Evolutionary conservation across 2,113 vertebrate genomes (phyloP), one percentile per base, ranked within the genome.

Genomic region (Trematomus loennbergii): DNA sequence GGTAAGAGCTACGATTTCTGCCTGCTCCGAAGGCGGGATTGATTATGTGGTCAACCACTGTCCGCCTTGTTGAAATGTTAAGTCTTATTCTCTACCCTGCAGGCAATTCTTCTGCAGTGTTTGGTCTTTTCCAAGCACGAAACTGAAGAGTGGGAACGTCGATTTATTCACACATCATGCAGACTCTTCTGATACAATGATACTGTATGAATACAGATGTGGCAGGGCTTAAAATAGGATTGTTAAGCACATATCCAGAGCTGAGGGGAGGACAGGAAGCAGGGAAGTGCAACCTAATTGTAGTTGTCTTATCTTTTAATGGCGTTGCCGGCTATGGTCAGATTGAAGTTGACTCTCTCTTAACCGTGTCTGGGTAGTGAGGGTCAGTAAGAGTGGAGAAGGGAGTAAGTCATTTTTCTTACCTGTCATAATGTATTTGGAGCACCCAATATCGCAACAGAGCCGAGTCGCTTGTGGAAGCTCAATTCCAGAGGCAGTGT

Each of bases 231-330:
- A 71, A 92, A 92, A 88, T 82, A 72, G 80, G 75, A 68, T 72
- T 80, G 61, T 53, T 66, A 40, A 73, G 58, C 76, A 73, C 76
- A 79, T 77, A 86, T 71, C 78, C 61, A 36, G 59, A 73, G 79
- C 82, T 75, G 80, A 29, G 45, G 60, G 75, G 61, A 70, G 69
- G 65, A 68, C 72, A 84, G 81, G 65, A 89, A 88, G 84, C 80
- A 74, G 74, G 61, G 76, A 90, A 87, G 83, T 89, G 83, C 83
- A 86, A 71, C 73, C 71, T 93, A 95, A 95, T 93, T 92, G 91
- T 90, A 76, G 89, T 89, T 89, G 92, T 94, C 93, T 94, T 91
- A 91, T 93, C 91, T 90, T 89, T 92, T 94, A 90, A 91, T 91
- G 84, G 85, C 81, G 83, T 92, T 87, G 72, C 62, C 29, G 55